phyloP scores from a whole-genome alignment of 2,113 vertebrate species.

The Dasyornis broadbenti region DNA sequence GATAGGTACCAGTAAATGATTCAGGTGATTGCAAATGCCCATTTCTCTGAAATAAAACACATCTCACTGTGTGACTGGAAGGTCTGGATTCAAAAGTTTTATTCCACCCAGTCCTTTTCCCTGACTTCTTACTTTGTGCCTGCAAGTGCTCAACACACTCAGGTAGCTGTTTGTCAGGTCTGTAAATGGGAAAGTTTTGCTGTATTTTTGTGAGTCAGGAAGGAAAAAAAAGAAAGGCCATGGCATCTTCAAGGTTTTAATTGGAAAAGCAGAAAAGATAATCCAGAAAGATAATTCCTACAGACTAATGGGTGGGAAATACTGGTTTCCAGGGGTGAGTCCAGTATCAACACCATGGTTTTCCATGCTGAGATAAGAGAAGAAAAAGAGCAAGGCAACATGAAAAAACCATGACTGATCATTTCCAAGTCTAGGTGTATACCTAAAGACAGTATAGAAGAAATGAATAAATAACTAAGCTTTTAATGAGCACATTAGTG shows the following conservation, averaged over 20 bases:
- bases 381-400: not conserved
- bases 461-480: constrained; percentile 15
- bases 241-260: not conserved
- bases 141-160: not conserved
- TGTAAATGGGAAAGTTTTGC: not conserved
- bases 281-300: not conserved
- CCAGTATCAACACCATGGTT: not conserved
- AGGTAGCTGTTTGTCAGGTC: not conserved
- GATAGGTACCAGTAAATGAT: not conserved
- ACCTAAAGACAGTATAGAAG: not conserved
- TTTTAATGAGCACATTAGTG: not conserved
- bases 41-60: not conserved
- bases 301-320: not conserved
- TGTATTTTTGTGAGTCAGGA: not conserved
- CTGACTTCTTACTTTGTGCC: not conserved
- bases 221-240: not conserved
- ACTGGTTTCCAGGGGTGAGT: not conserved
- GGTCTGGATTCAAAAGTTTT: not conserved
- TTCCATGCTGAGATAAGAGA: not conserved
- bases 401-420: not conserved
- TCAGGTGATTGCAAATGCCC: not conserved
- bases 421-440: not conserved
- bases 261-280: not conserved
- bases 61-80: not conserved
- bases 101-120: not conserved